Percentiles rank a stretch among this genome's conserved stretches.
phyloP scores from a whole-genome alignment of 1,140 invertebrate species.

The Caenorhabditis latens region DNA sequence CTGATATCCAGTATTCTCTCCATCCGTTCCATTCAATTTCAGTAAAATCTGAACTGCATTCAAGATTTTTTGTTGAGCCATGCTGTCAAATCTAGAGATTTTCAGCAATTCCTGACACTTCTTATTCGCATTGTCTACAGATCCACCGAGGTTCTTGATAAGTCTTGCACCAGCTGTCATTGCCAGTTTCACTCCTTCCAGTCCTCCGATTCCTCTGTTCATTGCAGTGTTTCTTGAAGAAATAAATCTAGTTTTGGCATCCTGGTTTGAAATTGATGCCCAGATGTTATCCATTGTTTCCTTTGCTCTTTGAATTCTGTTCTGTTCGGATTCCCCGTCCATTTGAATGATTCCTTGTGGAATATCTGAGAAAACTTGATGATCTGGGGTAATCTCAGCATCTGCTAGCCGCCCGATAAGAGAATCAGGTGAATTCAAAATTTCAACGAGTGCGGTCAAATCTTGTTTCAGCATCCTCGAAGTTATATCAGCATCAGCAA shows the following conservation, averaged over 20 bases:
- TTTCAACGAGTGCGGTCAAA: not conserved
- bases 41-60: not conserved
- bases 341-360: too few species aligned
- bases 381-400: not conserved
- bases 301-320: not conserved
- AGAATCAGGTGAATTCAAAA: not conserved
- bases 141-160: not conserved
- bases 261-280: not conserved
- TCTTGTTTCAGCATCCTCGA: not conserved
- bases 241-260: not conserved
- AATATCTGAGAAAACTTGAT: not conserved
- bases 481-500: not conserved
- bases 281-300: not conserved
- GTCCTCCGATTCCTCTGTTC: not conserved
- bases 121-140: not conserved
- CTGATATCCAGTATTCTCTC: not conserved
- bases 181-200: not conserved
- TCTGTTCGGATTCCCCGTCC: not conserved
- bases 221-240: not conserved
- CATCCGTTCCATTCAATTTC: not conserved
- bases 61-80: not conserved
- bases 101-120: not conserved
- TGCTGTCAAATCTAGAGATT: not conserved
- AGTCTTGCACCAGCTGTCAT: not conserved
- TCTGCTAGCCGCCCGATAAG: not conserved